phyloP scores from a whole-genome alignment of 2,888 invertebrate genomes.

The Poecilobothrus nobilitatus region DNA sequence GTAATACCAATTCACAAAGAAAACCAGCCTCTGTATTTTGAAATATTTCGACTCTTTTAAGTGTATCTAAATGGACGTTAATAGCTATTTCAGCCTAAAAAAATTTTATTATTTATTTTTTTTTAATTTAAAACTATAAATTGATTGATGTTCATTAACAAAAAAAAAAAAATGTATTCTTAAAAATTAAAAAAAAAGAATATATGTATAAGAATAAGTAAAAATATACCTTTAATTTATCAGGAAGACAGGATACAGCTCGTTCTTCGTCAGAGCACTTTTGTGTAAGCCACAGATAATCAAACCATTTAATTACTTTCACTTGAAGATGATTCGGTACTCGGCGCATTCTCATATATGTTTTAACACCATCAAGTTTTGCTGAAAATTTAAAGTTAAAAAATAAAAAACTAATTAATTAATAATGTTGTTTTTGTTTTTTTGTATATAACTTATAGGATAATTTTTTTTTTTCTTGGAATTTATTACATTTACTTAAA shows the following conservation, averaged over 20 bases:
- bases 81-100: slow-evolving; percentile 88
- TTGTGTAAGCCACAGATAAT: slow-evolving; percentile 97
- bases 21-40: slow-evolving; percentile 99
- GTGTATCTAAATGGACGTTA: slow-evolving; percentile 96
- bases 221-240: slow-evolving; percentile 72
- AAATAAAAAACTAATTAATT: too few relatives aligned
- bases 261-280: slow-evolving; percentile 97
- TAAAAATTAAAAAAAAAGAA: too few relatives aligned
- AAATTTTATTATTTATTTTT: neutral
- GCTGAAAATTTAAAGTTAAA: slow-evolving; percentile 46
- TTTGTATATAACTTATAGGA: too few relatives aligned
- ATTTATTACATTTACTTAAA: too few relatives aligned
- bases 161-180: too few relatives aligned
- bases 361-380: slow-evolving; percentile 95
- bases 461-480: too few relatives aligned
- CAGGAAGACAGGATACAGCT: slow-evolving; percentile 90
- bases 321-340: slow-evolving; percentile 93
- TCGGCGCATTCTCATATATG: slow-evolving; percentile 94
- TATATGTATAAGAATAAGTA: too few relatives aligned
- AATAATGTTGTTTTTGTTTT: too few relatives aligned
- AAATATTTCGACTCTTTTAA: slow-evolving; percentile 96
- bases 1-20: slow-evolving; percentile 90
- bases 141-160: too few relatives aligned
- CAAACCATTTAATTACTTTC: slow-evolving; percentile 98
- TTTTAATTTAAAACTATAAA: too few relatives aligned